Evolutionary conservation across 2,797 vertebrate species (phyloP).

Genomic region (Sebastes hubbsi): DNA sequence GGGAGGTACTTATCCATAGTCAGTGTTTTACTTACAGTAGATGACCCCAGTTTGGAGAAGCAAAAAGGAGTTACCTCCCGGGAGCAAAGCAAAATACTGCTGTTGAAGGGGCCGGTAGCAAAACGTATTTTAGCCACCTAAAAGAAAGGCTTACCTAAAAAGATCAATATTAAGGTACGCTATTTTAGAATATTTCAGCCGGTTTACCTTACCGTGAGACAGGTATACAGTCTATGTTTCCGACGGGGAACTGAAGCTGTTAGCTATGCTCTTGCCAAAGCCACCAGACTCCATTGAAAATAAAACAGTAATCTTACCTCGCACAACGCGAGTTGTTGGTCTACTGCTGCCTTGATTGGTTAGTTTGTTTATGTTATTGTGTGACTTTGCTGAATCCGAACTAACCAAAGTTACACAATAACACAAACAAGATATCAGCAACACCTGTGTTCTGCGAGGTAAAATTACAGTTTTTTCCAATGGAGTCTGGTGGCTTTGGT

Average conservation of each 20-base stretch:
- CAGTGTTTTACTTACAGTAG: not conserved
- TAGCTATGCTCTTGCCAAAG: not conserved
- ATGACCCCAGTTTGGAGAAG: not conserved
- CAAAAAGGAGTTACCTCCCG: not conserved
- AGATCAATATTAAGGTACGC: not conserved
- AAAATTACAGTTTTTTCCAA: no score
- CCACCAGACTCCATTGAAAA: not conserved
- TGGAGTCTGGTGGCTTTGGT: not conserved
- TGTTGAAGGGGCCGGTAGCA: no score
- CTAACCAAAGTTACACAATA: no score
- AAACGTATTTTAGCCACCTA: no score
- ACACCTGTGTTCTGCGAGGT: no score
- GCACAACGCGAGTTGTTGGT: not conserved
- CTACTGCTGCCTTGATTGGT: no score
- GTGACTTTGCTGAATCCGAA: no score
- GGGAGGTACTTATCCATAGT: not conserved
- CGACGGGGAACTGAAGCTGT: not conserved
- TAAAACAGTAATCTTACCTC: not conserved
- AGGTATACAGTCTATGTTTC: not conserved
- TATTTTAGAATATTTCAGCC: not conserved
- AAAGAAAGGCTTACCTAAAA: no score
- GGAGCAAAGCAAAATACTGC: no score
- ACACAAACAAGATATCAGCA: no score
- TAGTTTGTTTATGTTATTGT: no score
- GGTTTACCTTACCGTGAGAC: not conserved